Percentiles rank a stretch among this genome's conserved stretches.
These are phyloP conservation scores for Dromius quadrimaculatus DNA, from an alignment of 2,888 invertebrate genomes.

Conservation along the genomic window DNA sequence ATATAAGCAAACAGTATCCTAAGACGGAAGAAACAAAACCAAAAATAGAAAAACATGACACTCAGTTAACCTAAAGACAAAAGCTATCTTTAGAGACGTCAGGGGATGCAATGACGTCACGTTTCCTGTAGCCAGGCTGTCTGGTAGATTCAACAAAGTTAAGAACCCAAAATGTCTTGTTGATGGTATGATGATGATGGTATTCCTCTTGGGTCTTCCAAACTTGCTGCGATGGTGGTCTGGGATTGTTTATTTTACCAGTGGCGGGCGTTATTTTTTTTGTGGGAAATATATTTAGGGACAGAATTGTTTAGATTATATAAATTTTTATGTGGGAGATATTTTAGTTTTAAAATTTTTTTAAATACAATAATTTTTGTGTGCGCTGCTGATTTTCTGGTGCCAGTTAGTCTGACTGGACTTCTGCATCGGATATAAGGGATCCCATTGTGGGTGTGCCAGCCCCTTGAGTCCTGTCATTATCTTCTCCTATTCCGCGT, in stretches of 20 bases:
- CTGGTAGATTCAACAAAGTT: neutral
- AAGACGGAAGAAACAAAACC: constrained; percentile 15
- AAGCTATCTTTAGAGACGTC: neutral
- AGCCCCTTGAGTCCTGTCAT: neutral
- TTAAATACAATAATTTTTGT: too few species aligned
- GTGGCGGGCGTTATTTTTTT: constrained; percentile 26
- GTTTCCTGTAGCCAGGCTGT: constrained; percentile 29
- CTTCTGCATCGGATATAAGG: too few species aligned
- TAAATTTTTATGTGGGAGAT: constrained; percentile 15
- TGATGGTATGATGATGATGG: constrained; percentile 15
- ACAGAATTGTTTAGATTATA: constrained; percentile 12
- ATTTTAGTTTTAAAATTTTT: too few species aligned
- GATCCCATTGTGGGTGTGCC: constrained; percentile 21
- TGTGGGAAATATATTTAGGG: constrained; percentile 29
- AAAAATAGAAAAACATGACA: constrained; percentile 12
- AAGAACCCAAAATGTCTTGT: neutral
- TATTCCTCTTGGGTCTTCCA: constrained; percentile 7
- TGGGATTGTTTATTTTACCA: constrained; percentile 30
- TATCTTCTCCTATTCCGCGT: constrained; percentile 12
- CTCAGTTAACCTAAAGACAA: neutral
- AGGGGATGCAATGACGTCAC: neutral
- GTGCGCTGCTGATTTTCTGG: neutral
- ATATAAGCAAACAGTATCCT: constrained; percentile 3
- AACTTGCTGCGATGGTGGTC: constrained; percentile 9
- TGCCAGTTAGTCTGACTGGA: constrained; percentile 10